These are phyloP conservation scores for Rhea pennata DNA, from an alignment of 2,113 vertebrate genomes.

Conservation along the genomic window DNA sequence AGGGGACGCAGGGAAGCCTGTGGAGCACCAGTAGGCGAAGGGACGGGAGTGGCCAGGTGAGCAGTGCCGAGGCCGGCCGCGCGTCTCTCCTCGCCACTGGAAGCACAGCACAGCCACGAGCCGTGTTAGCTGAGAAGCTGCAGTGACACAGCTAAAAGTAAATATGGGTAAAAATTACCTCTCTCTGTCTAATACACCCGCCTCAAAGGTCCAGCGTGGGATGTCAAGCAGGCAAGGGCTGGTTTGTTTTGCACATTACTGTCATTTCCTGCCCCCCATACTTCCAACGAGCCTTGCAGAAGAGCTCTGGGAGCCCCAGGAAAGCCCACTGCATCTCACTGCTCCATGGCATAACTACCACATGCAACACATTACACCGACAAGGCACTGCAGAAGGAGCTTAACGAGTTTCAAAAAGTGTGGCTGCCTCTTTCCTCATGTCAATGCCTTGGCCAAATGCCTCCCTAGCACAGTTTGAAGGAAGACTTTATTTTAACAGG, in stretches of 20 bases:
- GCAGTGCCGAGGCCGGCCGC: background rate
- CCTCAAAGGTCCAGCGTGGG: background rate
- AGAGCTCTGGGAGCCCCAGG: background rate
- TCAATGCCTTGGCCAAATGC: background rate
- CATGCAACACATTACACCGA: background rate
- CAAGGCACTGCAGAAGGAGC: background rate
- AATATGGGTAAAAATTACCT: background rate
- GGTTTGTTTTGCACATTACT: background rate
- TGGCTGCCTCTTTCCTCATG: background rate
- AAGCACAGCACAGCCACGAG: background rate
- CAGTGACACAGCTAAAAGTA: background rate
- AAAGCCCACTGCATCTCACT: background rate
- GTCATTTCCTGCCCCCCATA: background rate
- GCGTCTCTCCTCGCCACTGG: background rate
- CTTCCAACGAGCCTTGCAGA: background rate
- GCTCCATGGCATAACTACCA: background rate
- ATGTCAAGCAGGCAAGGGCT: fast-evolving
- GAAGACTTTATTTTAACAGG: background rate
- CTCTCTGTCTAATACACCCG: background rate
- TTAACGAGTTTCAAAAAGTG: background rate
- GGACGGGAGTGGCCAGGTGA: background rate
- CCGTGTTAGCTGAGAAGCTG: background rate
- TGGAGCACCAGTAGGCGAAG: background rate
- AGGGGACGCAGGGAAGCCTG: background rate
- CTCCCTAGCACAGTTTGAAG: background rate